Base-by-base conservation (phyloP, 1,140 invertebrate species). In the Cydia pomonella region DNA sequence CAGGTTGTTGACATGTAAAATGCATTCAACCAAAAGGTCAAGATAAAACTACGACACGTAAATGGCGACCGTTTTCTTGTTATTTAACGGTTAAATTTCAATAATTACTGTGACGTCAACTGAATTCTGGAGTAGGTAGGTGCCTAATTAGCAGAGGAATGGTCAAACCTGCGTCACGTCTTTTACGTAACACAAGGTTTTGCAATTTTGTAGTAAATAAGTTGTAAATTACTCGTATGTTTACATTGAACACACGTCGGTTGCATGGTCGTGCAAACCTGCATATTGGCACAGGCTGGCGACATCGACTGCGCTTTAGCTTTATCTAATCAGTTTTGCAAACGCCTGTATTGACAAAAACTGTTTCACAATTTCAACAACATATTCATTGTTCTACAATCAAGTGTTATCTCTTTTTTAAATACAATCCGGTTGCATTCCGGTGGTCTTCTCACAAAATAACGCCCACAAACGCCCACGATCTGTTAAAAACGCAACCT, bases 1-100 rank as follows among this genome's bases (percentile, higher is more conserved):
- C 79, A 73, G 80, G 83, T 84, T 84, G 82, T 87, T 86, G 85
- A 88, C 84, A 90, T 79, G 83, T 76, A 79, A 81, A 84, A 82
- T 72, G 53, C 73, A 59, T 50, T 73, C 13, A 38, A 76, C 75
- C 73, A 73, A 90, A 90, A 90, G 88, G 88, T 90, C 86, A 87
- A 80, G 79, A 82, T 76, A 80, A 85, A 82, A 79, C 77, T 69
- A 79, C 79, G 71, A 79, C 78, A 75, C 72, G 71, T 84, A 85
- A 87, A 84, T 85, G 82, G 76, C 75, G 75, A 78, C 77, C 81
- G 82, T 84, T 87, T 88, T 85, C 82, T 75, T 75, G 76, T 82
- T 84, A 80, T 80, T 76, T 78, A 79, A 78, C 63, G 59, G 73
- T 74, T 77, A 66, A 69, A 75, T 71, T 75, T 71, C 18, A 76